These are phyloP conservation scores for Sepioteuthis lessoniana DNA, from an alignment of 2,888 invertebrate genomes.

Conservation along the genomic window DNA sequence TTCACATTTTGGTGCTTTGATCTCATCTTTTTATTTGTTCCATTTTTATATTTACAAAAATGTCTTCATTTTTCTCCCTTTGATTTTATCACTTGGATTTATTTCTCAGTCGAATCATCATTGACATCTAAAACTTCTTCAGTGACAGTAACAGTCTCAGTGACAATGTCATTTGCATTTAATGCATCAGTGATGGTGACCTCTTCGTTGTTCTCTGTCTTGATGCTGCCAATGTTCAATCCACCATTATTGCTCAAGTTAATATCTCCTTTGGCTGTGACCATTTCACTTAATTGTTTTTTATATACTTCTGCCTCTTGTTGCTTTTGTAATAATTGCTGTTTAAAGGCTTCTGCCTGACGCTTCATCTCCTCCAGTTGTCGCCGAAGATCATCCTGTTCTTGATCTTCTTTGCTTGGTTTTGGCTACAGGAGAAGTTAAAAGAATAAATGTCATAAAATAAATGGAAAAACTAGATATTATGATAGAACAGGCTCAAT, in stretches of 20 bases:
- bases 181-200: neutral
- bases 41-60: neutral
- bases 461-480: neutral
- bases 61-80: neutral
- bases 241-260: neutral
- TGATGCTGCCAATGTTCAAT: neutral
- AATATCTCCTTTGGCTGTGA: slow-evolving; percentile 26
- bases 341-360: slow-evolving; percentile 67
- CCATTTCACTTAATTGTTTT: slow-evolving; percentile 62
- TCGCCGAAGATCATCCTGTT: slow-evolving; percentile 60
- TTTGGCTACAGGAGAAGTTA: neutral
- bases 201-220: neutral
- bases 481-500: too few relatives aligned
- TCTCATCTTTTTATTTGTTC: neutral
- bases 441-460: neutral
- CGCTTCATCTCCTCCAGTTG: slow-evolving; percentile 67
- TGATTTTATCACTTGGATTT: neutral
- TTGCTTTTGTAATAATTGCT: slow-evolving; percentile 67
- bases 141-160: neutral
- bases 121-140: neutral
- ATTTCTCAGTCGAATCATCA: neutral
- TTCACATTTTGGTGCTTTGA: neutral
- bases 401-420: slow-evolving; percentile 53
- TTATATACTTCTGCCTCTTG: slow-evolving; percentile 68
- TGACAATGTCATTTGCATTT: neutral